Evolutionary conservation across 2,113 vertebrate species (phyloP).

Genomic region (Coptodon bakossiorum): DNA sequence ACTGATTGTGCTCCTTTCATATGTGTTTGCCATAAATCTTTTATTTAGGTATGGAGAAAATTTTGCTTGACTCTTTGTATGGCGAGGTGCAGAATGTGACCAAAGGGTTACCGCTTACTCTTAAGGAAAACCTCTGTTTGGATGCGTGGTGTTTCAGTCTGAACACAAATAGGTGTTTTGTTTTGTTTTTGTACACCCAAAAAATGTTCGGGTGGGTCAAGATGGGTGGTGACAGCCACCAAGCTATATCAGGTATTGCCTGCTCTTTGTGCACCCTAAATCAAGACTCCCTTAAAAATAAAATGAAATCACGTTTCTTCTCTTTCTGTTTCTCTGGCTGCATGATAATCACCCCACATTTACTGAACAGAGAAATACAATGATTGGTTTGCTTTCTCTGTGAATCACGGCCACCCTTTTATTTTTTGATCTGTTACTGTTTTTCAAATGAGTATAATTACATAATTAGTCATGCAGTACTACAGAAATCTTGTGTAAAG

Average conservation of each 20-base stretch:
- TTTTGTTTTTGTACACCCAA: neutral
- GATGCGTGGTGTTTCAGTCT: neutral
- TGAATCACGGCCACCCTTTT: neutral
- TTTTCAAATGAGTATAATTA: neutral
- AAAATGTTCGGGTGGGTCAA: neutral
- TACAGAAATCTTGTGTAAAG: neutral
- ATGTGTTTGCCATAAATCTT: neutral
- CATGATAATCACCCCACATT: neutral
- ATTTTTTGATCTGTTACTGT: neutral
- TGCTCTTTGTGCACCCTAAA: neutral
- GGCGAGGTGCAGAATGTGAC: neutral
- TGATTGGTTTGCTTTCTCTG: constrained; percentile 7
- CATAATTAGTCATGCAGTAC: neutral
- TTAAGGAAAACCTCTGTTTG: neutral
- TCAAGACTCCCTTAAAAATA: neutral
- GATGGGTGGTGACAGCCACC: neutral
- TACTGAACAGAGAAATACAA: neutral
- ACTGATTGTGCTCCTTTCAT: neutral
- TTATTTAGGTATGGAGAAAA: neutral
- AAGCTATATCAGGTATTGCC: neutral
- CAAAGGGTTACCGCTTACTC: neutral
- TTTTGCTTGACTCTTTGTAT: neutral
- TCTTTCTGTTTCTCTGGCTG: neutral
- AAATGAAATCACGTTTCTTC: neutral
- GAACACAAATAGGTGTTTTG: neutral